Base-by-base conservation (phyloP, 2,888 invertebrate species). In the Drosophila phalerata region DNA sequence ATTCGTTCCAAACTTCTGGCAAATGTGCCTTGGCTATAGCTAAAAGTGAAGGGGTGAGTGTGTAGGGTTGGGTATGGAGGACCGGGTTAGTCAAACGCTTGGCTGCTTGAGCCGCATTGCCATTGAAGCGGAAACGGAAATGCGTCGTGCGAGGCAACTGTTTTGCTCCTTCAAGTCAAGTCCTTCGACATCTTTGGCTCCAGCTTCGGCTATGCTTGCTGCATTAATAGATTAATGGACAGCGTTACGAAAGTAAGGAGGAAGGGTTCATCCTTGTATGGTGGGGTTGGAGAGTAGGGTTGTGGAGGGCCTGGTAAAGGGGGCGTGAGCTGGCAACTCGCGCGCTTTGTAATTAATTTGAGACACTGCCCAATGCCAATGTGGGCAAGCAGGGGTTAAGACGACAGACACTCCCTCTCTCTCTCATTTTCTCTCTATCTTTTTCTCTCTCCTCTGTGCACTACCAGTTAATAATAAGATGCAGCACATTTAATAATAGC, bases 41-140 rank as follows among this genome's bases (percentile, higher is more conserved):
- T 10, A 10, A 8, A n/a, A 30, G 22, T 42, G 22, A 1, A 0
- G 17, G 3, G n/a, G 28, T 13, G 1, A 8, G 32, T 5, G 22
- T n/a, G 17, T 10, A 9, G 28, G 1, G 37, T 4, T 25, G 34
- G 43, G 17, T 6, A 42, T n/a, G 8, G 49, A n/a, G 51, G 19
- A 32, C 13, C n/a, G 22, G 19, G 49, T 37, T 32, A 45, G 55
- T 57, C 63, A 32, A 65, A 49, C 43, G 57, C 52, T 66, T 61
- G 77, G 61, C 61, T 58, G 65, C 61, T 53, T 62, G 67, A 63
- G 70, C 61, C 66, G 71, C 51, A 19, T 58, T 69, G 68, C 77
- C 79, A 85, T 79, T 89, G 86, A 85, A 89, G 86, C 88, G 89
- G 81, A 88, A 86, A 88, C 77, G 81, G 81, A 82, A 87, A 85